These are phyloP conservation scores for Sterrhoptilus dennistouni DNA, from an alignment of 2,113 vertebrate species.

Conservation along the genomic window DNA sequence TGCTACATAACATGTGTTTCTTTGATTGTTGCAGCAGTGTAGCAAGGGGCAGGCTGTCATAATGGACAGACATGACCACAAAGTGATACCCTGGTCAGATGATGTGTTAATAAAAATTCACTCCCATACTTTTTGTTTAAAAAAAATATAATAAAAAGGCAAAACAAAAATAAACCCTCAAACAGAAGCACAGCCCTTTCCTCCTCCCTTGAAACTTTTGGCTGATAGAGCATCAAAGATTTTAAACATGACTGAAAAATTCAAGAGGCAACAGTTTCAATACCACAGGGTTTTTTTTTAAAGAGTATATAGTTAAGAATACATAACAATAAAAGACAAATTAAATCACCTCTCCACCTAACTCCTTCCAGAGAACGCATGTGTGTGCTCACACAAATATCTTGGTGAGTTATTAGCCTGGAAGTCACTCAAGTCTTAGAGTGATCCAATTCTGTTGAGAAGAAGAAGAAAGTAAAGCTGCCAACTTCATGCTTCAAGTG, in stretches of 20 bases:
- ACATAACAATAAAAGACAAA: background rate
- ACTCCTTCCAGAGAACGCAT: background rate
- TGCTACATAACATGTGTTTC: background rate
- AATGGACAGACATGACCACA: background rate
- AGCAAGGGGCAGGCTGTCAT: background rate
- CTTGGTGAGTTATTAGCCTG: conserved; percentile 35
- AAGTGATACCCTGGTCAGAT: rapidly evolving
- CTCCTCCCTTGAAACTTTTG: background rate
- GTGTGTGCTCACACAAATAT: background rate
- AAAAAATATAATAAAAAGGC: too few relatives aligned
- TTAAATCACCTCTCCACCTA: background rate
- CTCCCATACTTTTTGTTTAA: background rate
- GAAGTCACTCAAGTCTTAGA: conserved; percentile 45
- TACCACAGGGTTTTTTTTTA: background rate
- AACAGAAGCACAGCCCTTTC: background rate
- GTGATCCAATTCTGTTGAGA: conserved; percentile 48
- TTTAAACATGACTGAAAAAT: conserved; percentile 7
- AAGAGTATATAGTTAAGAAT: background rate
- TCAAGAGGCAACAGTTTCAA: background rate
- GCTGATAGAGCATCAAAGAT: background rate
- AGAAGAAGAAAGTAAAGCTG: conserved; percentile 54
- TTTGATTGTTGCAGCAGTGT: background rate
- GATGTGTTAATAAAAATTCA: background rate
- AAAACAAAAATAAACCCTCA: background rate
- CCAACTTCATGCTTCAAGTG: conserved; percentile 62